A percentile compares a stretch with the other conserved stretches of the same genome.
Evolutionary conservation across 2,888 invertebrate species (phyloP).

Genomic region (Prosopocoilus inquinatus): DNA sequence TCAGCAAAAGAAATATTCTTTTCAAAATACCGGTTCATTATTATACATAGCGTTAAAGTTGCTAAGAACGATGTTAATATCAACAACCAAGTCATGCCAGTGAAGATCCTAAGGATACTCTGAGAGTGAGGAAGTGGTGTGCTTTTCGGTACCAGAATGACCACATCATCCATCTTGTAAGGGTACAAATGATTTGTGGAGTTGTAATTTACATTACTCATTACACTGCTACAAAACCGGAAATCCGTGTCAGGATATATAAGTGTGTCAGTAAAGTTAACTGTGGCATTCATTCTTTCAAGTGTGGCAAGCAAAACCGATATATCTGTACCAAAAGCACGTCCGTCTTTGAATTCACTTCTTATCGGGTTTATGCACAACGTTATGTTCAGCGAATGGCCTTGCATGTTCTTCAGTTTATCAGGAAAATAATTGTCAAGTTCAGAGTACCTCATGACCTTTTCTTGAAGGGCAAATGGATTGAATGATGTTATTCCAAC

Average conservation of each 20-base stretch:
- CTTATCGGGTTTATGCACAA: background rate
- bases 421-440: background rate
- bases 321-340: background rate
- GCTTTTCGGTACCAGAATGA: background rate
- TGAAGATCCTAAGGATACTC: background rate
- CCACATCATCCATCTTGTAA: conserved; percentile 1
- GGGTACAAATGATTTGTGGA: background rate
- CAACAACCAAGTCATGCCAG: background rate
- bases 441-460: background rate
- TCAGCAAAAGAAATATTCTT: too few relatives aligned
- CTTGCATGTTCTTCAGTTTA: background rate
- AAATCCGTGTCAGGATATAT: too few relatives aligned
- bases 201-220: background rate
- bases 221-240: too few relatives aligned
- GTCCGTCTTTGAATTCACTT: background rate
- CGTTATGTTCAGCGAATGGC: background rate
- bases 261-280: too few relatives aligned
- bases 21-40: too few relatives aligned
- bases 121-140: background rate
- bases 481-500: background rate
- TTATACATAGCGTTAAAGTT: too few relatives aligned
- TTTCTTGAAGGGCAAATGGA: background rate
- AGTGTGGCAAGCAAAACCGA: background rate
- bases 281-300: too few relatives aligned
- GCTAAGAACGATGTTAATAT: background rate